phyloP scores from a whole-genome alignment of 53 echinoderm and acorn worm genomes.

The Holothuria leucospilota region DNA sequence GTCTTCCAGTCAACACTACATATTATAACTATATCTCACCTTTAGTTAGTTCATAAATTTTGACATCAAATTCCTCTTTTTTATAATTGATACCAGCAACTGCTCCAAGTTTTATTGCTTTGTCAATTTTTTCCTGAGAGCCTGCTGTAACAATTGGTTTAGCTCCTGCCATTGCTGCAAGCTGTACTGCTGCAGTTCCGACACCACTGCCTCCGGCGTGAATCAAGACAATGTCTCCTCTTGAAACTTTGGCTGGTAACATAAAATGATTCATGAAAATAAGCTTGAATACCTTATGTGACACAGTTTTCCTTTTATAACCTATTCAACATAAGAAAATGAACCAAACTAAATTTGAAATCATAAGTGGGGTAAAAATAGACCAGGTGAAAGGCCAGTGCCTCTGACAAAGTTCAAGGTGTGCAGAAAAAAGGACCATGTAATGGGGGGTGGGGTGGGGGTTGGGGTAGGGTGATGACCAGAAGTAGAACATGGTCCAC shows the following conservation, averaged over 20 bases:
- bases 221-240: constrained; percentile 77
- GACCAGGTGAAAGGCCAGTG: neutral
- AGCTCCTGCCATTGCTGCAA: constrained; percentile 76
- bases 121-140: constrained; percentile 73
- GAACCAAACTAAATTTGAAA: neutral
- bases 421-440: too few species aligned
- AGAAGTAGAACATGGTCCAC: too few species aligned
- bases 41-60: constrained; percentile 78
- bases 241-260: neutral
- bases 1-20: too few species aligned
- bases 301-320: too few species aligned
- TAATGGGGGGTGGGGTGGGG: too few species aligned
- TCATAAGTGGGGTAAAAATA: constrained; percentile 19
- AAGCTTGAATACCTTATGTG: too few species aligned
- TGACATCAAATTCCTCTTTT: constrained; percentile 77
- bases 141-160: constrained; percentile 90
- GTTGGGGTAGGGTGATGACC: too few species aligned
- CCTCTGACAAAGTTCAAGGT: neutral
- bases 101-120: constrained; percentile 78
- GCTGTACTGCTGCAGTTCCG: constrained; percentile 87
- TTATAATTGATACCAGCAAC: constrained; percentile 91
- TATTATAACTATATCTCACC: constrained; percentile 41
- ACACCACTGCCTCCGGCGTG: constrained; percentile 95
- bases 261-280: too few species aligned
- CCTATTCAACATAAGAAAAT: too few species aligned